phyloP scores from a whole-genome alignment of 2,113 vertebrate genomes.

The Morone chrysops region DNA sequence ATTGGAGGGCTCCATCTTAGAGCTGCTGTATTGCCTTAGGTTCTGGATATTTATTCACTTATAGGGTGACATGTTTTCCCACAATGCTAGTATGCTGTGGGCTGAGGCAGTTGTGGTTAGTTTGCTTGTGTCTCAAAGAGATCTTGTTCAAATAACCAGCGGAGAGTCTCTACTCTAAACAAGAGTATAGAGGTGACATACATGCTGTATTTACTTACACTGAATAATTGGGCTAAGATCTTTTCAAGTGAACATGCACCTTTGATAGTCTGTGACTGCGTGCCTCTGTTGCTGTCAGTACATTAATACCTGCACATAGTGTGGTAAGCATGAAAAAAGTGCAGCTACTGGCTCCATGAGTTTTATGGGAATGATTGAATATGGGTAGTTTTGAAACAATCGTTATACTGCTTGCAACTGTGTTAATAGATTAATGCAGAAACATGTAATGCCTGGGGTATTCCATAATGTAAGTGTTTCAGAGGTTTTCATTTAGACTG shows the following conservation, averaged over 20 bases:
- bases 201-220: conserved; percentile 14
- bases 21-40: conserved; percentile 25
- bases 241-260: neutral
- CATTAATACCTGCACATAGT: conserved; percentile 11
- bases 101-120: conserved; percentile 6
- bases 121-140: conserved; percentile 22
- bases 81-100: conserved; percentile 30
- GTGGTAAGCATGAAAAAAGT: neutral
- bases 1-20: neutral
- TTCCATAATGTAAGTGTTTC: neutral
- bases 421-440: neutral
- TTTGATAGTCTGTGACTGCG: conserved; percentile 11
- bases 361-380: neutral
- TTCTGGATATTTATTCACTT: conserved; percentile 44
- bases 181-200: conserved; percentile 5
- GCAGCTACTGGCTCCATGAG: neutral
- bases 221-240: neutral
- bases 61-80: conserved; percentile 29
- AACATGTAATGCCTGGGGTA: neutral
- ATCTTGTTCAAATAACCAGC: conserved; percentile 34
- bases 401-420: neutral
- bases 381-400: neutral
- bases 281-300: conserved; percentile 6
- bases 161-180: conserved; percentile 14
- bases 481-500: neutral